Conservation (phyloP, 2,888 invertebrate genomes). For the Eupsilia transversa region DNA sequence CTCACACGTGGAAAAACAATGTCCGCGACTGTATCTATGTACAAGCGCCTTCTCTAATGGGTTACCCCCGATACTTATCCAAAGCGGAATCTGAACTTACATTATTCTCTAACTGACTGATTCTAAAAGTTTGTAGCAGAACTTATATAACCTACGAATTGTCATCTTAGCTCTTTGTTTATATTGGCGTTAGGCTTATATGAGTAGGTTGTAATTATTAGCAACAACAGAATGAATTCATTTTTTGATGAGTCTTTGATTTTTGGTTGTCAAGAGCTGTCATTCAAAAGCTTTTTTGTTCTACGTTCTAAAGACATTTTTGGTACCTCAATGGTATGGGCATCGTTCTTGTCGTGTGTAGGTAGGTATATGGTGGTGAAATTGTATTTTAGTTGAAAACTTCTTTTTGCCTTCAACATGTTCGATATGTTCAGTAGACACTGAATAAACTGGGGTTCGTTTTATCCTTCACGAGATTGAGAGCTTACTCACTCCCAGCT, state of each 20-base stretch:
- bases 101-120: background rate
- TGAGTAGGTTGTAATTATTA: background rate
- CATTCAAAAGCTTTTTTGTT: background rate
- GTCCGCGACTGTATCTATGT: background rate
- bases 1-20: constrained; percentile 19
- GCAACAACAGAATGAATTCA: background rate
- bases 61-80: background rate
- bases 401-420: background rate
- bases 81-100: background rate
- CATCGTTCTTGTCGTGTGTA: background rate
- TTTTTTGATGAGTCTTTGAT: background rate
- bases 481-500: constrained; percentile 15
- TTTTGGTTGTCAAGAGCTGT: background rate
- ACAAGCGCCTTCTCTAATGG: constrained; percentile 12
- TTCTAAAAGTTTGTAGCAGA: background rate
- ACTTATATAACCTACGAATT: background rate
- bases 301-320: background rate
- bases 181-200: background rate
- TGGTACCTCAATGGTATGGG: too few species aligned
- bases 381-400: background rate
- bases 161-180: background rate
- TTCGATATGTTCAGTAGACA: background rate
- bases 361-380: too few species aligned
- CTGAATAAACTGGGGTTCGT: background rate
- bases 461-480: background rate